Percentiles rank a stretch among this genome's conserved stretches.
phyloP scores from a whole-genome alignment of 2,113 vertebrate genomes.

The Caretta caretta region DNA sequence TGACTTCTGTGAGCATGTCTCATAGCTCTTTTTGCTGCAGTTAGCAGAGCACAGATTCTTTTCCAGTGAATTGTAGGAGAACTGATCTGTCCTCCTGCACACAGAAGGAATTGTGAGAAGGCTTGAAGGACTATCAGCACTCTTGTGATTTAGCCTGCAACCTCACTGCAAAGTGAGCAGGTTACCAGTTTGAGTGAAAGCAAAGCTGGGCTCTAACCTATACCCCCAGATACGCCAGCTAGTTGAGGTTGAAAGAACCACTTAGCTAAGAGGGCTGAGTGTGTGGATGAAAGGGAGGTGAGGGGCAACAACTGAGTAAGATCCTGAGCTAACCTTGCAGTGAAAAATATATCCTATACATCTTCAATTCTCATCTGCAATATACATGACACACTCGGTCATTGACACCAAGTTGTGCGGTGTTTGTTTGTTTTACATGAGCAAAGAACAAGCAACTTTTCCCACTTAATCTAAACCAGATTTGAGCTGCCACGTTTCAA shows the following conservation, averaged over 20 bases:
- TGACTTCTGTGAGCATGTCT: not conserved
- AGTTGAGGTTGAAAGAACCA: not conserved
- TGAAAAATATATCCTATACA: not conserved
- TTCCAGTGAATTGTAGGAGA: conserved; percentile 3
- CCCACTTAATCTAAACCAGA: not conserved
- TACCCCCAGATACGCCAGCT: not conserved
- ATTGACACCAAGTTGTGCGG: not conserved
- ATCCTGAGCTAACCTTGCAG: not conserved
- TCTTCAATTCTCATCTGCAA: not conserved
- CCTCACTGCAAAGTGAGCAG: not conserved
- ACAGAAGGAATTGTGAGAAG: not conserved
- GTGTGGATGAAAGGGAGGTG: not conserved
- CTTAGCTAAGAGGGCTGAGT: not conserved
- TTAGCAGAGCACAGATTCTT: conserved; percentile 21
- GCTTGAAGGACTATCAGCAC: not conserved
- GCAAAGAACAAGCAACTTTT: not conserved
- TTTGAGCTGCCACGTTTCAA: not conserved
- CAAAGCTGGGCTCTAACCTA: not conserved
- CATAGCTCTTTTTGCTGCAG: not conserved
- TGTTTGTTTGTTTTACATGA: not conserved
- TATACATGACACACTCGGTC: not conserved
- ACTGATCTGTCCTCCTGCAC: not conserved
- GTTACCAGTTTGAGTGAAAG: not conserved
- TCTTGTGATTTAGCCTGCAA: not conserved
- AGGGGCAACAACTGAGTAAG: not conserved